phyloP scores from a whole-genome alignment of 2,888 invertebrate species.

The Phasia obesa region DNA sequence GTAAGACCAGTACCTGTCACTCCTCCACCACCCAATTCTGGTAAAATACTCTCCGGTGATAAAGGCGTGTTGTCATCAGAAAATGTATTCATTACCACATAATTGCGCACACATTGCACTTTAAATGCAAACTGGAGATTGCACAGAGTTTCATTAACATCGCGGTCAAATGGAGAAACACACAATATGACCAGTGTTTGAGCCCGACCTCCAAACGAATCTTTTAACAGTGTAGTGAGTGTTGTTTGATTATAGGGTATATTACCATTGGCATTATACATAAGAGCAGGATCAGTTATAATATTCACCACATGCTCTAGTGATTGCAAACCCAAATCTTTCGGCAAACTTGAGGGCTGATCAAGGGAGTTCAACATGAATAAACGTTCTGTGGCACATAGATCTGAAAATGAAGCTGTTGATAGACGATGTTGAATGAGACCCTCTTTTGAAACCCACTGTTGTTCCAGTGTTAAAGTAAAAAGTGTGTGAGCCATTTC shows the following conservation, averaged over 20 bases:
- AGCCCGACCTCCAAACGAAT: conserved; percentile 90
- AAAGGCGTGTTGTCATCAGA: conserved; percentile 86
- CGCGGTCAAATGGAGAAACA: conserved; percentile 87
- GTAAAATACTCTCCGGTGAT: conserved; percentile 75
- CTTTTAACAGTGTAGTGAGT: conserved; percentile 87
- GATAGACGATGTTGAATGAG: conserved; percentile 88
- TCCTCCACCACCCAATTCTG: conserved; percentile 67
- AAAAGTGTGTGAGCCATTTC: conserved; percentile 85
- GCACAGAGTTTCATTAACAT: conserved; percentile 87
- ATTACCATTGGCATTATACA: conserved; percentile 79
- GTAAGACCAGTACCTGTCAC: conserved; percentile 62
- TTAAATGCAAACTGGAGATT: conserved; percentile 87
- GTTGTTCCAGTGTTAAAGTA: conserved; percentile 89
- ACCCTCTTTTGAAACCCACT: conserved; percentile 87
- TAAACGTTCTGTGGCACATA: conserved; percentile 85
- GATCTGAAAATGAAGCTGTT: conserved; percentile 89
- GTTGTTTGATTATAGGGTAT: conserved; percentile 85
- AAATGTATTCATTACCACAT: conserved; percentile 88
- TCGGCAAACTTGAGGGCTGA: conserved; percentile 83
- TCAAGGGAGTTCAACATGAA: conserved; percentile 82
- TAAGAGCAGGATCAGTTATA: conserved; percentile 83
- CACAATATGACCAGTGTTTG: conserved; percentile 89
- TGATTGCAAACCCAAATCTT: conserved; percentile 86
- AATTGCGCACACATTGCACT: conserved; percentile 87
- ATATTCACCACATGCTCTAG: conserved; percentile 86